Evolutionary conservation across 2,888 invertebrate species (phyloP).

Genomic region (Spialia ferax): DNA sequence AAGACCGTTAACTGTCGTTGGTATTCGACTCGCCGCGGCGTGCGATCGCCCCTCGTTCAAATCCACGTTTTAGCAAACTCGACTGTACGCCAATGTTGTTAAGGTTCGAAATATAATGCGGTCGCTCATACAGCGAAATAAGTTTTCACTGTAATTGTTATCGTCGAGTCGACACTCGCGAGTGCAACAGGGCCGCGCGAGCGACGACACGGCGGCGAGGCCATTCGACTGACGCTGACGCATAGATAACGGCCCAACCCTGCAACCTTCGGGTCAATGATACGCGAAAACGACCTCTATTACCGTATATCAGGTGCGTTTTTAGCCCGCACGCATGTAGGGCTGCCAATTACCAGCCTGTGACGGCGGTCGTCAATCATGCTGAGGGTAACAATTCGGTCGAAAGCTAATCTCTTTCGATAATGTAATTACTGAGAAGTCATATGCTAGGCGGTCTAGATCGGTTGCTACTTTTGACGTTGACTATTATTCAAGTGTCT

Average conservation of each 20-base stretch:
- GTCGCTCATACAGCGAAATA: constrained; percentile 60
- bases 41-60: constrained; percentile 39
- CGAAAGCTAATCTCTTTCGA: constrained; percentile 40
- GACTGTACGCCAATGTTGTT: constrained; percentile 28
- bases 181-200: constrained; percentile 58
- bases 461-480: constrained; percentile 14
- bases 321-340: constrained; percentile 19
- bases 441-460: constrained; percentile 35
- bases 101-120: constrained; percentile 36
- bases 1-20: constrained; percentile 47
- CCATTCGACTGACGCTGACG: constrained; percentile 66
- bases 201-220: constrained; percentile 53
- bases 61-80: neutral
- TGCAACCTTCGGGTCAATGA: constrained; percentile 53
- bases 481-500: neutral
- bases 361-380: constrained; percentile 46
- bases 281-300: constrained; percentile 18
- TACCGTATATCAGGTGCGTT: neutral
- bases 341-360: constrained; percentile 45
- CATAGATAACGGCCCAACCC: constrained; percentile 73
- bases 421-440: constrained; percentile 37
- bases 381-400: constrained; percentile 39
- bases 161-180: constrained; percentile 70
- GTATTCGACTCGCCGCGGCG: constrained; percentile 46
- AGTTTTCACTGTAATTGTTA: constrained; percentile 75